Percentiles rank a stretch among this genome's conserved stretches.
These are phyloP conservation scores for Steinernema khuongi DNA, from an alignment of 1,140 invertebrate species.

Conservation along the genomic window DNA sequence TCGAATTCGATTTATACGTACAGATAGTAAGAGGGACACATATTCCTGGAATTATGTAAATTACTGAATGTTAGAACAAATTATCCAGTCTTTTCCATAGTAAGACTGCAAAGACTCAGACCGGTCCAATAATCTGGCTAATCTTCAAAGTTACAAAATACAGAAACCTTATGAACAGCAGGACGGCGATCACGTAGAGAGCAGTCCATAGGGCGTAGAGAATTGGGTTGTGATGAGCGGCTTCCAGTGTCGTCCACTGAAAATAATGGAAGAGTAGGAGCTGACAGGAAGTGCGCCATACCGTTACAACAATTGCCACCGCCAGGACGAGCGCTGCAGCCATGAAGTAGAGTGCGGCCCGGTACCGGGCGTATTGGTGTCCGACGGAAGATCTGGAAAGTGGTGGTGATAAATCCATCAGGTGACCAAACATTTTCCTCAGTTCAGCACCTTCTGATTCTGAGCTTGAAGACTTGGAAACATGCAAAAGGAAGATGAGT, in stretches of 20 bases:
- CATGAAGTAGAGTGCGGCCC: neutral
- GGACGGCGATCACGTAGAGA: neutral
- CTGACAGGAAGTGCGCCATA: neutral
- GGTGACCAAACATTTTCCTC: no score
- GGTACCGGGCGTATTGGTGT: conserved; percentile 4
- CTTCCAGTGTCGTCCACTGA: neutral
- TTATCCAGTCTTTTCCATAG: neutral
- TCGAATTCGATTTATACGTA: conserved; percentile 2
- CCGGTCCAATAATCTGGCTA: neutral
- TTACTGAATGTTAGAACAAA: neutral
- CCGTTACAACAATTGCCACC: neutral
- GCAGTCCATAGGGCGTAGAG: neutral
- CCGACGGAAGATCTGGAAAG: neutral
- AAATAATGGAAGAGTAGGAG: neutral
- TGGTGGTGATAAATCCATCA: no score
- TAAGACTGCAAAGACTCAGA: neutral
- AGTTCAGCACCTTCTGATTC: no score
- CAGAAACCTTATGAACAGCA: neutral
- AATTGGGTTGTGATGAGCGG: neutral
- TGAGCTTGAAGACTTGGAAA: no score
- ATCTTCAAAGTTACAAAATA: conserved; percentile 7
- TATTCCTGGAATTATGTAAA: neutral
- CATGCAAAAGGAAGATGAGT: no score
- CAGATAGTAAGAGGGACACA: neutral
- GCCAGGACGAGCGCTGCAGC: neutral